Base-by-base conservation (phyloP, 2,113 vertebrate genomes). In the Antigone vipio region DNA sequence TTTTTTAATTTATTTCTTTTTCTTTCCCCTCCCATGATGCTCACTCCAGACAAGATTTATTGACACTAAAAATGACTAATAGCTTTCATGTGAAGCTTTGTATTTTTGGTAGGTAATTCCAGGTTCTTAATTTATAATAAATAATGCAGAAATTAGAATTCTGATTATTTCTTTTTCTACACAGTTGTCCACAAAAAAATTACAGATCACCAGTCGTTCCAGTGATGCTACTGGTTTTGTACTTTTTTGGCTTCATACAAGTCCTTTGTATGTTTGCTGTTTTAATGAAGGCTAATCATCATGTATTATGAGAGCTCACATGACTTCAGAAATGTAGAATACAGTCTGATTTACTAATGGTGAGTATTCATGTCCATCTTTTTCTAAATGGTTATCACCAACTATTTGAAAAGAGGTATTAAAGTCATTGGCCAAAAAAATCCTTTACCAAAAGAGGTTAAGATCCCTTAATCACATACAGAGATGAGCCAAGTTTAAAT, bases 201-300 rank as follows among this genome's bases (percentile, higher is more conserved):
- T 6, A 9, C 0, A 0, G 32, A 24, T 60, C 81, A 35, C 9
- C 2, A 24, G 40, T 68, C 23, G 7, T 3, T 72, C 12, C 49
- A 38, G 16, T 69, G 38, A 19, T 55, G 27, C 15, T 47, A 11
- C 20, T 26, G 3, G 11, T 84, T 88, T 27, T 49, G 20, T 44
- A 42, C 29, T 40, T 26, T 63, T 75, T 45, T 40, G 6, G 5
- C 7, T 49, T 83, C 23, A 20, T 34, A 12, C 1, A 22, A 42
- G 14, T 49, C 11, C 11, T 55, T 47, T 76, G 14, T 79, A 44
- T 38, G 53, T 69, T 52, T 67, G 2, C 5, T 63, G 2, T 90
- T 85, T 76, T 71, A 72, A 45, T 60, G 30, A 60, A 82, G 20
- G 11, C 22, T 73, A 13, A 5, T 50, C 6, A 27, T 30, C 17